These are phyloP conservation scores for Tethya wilhelma DNA, from an alignment of 37 sponge, comb jelly and placozoan genomes.

Conservation along the genomic window DNA sequence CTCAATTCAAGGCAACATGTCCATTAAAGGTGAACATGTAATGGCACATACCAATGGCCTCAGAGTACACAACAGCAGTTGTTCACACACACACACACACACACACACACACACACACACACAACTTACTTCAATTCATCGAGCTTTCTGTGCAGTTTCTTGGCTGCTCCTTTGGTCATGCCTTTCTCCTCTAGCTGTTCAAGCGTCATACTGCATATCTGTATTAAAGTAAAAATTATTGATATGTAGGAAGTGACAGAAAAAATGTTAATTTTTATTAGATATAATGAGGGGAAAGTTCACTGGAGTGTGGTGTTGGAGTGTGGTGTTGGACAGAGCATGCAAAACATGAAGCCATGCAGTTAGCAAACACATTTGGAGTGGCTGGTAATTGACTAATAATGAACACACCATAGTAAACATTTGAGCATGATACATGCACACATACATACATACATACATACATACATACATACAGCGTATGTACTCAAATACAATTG, in stretches of 20 bases:
- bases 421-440: background rate
- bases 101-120: background rate
- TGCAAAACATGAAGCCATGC: no score
- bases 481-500: background rate
- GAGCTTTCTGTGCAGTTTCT: constrained; percentile 67
- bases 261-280: no score
- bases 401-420: no score
- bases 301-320: no score
- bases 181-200: constrained; percentile 56
- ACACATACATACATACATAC: constrained; percentile 8
- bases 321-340: no score
- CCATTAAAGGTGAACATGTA: no score
- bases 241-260: background rate
- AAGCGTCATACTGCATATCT: constrained; percentile 53
- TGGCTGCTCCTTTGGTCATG: constrained; percentile 82
- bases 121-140: constrained; percentile 65
- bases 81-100: background rate
- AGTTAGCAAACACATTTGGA: no score
- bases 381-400: no score
- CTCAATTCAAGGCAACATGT: no score
- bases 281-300: no score
- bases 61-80: no score
- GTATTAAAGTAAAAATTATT: background rate
- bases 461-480: background rate
- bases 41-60: no score